Evolutionary conservation across 2,888 invertebrate genomes (phyloP).

Genomic region (Alcis repandata): DNA sequence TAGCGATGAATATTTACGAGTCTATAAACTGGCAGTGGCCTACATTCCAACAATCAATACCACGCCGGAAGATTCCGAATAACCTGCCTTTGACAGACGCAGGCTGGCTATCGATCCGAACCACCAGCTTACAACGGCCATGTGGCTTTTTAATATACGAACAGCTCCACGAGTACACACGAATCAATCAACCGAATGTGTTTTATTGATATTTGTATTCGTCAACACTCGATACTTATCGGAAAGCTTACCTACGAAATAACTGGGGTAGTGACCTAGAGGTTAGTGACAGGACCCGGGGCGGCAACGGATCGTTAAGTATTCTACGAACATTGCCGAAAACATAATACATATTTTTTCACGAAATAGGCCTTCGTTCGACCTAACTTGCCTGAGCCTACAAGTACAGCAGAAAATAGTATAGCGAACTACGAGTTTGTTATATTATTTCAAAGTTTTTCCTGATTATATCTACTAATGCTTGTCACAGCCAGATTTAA

Average conservation of each 20-base stretch:
- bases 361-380: not conserved
- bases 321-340: not conserved
- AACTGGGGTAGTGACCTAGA: conserved; percentile 21
- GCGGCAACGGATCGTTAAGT: not conserved
- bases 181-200: conserved; percentile 28
- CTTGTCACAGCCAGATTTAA: not conserved
- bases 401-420: not conserved
- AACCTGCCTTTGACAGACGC: conserved; percentile 55
- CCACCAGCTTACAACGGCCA: conserved; percentile 14
- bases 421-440: not conserved
- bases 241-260: conserved; percentile 17
- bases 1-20: conserved; percentile 70
- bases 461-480: too few species aligned
- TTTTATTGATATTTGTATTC: conserved; percentile 28
- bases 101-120: conserved; percentile 59
- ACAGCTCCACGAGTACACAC: conserved; percentile 8
- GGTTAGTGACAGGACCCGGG: conserved; percentile 14
- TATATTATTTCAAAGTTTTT: not conserved
- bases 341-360: not conserved
- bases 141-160: conserved; percentile 23
- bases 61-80: conserved; percentile 59
- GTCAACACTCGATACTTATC: conserved; percentile 11
- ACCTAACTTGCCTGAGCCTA: too few species aligned
- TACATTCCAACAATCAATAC: conserved; percentile 76
- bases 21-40: conserved; percentile 69